Base-by-base conservation (phyloP, 92 coral and sea anemone genomes). In the Siderastrea siderea region DNA sequence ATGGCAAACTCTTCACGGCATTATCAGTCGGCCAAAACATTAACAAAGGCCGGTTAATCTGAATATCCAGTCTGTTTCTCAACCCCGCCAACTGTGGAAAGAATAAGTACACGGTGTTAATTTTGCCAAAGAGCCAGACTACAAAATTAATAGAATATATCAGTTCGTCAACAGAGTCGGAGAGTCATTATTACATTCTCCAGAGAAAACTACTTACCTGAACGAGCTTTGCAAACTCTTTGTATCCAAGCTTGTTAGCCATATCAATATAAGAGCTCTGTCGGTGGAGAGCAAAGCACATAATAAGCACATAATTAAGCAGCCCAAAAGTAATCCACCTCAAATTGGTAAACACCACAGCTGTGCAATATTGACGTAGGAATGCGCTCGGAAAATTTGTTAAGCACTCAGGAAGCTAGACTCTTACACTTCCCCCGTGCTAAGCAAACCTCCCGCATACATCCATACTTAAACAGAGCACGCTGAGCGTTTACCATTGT, bases 1-100 rank as follows among this genome's bases (percentile, higher is more conserved):
- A 11, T 10, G 98, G 96, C 66, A 97, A 63, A n/a, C 72, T 86
- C 6, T 54, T 68, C 54, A 95, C 84, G 38, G 98, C 99, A 47
- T 84, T 86, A 75, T 95, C 91, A 66, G 97, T 97, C 48, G 96
- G 94, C 89, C 93, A 85, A 89, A 97, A 97, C 80, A 93, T 90
- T 19, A 96, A 89, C 43, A 84, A 68, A 7, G 99, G 98, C 70
- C 84, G 87, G 68, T 85, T 87, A 13, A 80, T 71, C 9, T 74
- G 87, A 82, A 85, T 90, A 80, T 83, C 77, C 47, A 95, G 86
- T 63, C 86, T 59, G 52, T 89, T 92, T 9, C 67, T 55, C n/a
- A 93, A 80, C 52, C 97, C 95, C 43, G 92, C 95, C n/a, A 1
- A 8, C 99, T 96, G 83, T 50, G 44, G 26, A 57, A 13, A 45